Evolutionary conservation across 2,888 invertebrate genomes (phyloP).

Genomic region (Muscina levida): DNA sequence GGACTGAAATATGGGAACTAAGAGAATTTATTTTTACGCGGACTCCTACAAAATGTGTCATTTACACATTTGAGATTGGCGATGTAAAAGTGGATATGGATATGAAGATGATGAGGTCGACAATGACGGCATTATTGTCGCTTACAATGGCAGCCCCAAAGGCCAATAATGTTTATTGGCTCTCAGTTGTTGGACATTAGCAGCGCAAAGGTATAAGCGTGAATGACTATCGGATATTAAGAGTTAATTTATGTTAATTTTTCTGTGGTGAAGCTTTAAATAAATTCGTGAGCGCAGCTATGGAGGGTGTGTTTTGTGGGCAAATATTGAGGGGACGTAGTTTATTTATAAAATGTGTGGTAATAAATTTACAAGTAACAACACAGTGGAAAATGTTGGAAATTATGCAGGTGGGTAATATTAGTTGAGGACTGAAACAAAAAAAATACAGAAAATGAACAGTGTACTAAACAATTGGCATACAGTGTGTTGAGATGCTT

Average conservation of each 20-base stretch:
- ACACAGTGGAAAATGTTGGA: no score
- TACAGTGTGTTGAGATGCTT: no score
- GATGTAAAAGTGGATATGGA: not conserved
- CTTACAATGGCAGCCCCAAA: not conserved
- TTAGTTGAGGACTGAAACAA: no score
- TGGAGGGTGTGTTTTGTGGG: no score
- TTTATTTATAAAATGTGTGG: no score
- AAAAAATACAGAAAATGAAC: no score
- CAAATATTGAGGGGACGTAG: no score
- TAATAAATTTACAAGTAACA: no score
- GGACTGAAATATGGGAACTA: not conserved
- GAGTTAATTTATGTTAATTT: conserved; percentile 24
- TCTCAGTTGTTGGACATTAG: not conserved
- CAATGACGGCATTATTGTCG: not conserved
- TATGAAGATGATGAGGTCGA: not conserved
- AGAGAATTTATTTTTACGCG: no score
- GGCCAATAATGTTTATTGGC: conserved; percentile 27
- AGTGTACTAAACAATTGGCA: no score
- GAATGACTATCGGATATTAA: conserved; percentile 12
- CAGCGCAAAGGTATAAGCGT: not conserved
- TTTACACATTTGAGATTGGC: conserved; percentile 34
- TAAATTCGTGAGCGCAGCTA: no score
- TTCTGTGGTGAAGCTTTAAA: not conserved
- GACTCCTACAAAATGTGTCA: conserved; percentile 32
- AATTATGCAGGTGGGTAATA: no score